Evolutionary conservation across 2,888 invertebrate genomes (phyloP).

Genomic region (Tholera decimalis): DNA sequence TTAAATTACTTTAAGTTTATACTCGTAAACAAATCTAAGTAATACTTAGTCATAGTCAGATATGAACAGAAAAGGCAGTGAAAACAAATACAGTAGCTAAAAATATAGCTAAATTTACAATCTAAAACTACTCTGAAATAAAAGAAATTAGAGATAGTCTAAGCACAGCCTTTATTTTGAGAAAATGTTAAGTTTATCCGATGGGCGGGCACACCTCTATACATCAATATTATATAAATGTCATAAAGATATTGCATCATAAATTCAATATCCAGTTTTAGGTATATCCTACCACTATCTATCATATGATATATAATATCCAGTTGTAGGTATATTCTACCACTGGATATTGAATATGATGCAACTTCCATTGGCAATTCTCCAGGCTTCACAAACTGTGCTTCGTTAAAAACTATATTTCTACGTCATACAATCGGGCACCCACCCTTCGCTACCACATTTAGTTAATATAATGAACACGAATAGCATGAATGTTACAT

Average conservation of each 20-base stretch:
- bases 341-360: slow-evolving; percentile 7
- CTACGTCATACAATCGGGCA: background rate
- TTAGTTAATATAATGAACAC: slow-evolving; percentile 48
- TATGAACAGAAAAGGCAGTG: slow-evolving; percentile 50
- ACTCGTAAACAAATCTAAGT: slow-evolving; percentile 3
- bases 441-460: slow-evolving; percentile 28
- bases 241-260: too few relatives aligned
- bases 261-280: too few relatives aligned
- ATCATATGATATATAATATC: too few relatives aligned
- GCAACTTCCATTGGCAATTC: slow-evolving; percentile 1
- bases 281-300: too few relatives aligned
- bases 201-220: slow-evolving; percentile 30
- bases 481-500: slow-evolving; percentile 17
- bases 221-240: background rate
- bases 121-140: slow-evolving; percentile 46
- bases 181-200: slow-evolving; percentile 54
- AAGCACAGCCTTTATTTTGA: slow-evolving; percentile 76
- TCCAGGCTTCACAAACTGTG: background rate
- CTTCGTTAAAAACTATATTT: background rate
- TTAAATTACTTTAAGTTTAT: slow-evolving; percentile 1
- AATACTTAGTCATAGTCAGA: slow-evolving; percentile 16
- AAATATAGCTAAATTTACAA: slow-evolving; percentile 45
- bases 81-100: slow-evolving; percentile 30
- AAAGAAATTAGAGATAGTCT: slow-evolving; percentile 62
- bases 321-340: too few relatives aligned